Percentiles rank a stretch among this genome's conserved stretches.
phyloP scores from a whole-genome alignment of 2,113 vertebrate species.

The Lichenostomus cassidix region DNA sequence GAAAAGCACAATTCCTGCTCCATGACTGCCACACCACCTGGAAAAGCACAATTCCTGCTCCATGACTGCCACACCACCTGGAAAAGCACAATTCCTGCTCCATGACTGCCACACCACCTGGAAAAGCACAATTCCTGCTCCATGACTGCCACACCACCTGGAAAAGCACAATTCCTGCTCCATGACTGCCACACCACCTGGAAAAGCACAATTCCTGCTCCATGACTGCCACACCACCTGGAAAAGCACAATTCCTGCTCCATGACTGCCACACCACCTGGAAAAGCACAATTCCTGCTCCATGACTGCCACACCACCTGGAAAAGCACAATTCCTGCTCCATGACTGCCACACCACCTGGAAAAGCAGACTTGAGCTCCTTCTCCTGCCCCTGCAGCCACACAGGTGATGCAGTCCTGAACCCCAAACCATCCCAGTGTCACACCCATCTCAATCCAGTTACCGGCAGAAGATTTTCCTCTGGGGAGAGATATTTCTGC shows the following conservation, averaged over 20 bases:
- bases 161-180: not conserved
- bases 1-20: too few relatives aligned
- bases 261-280: not conserved
- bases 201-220: not conserved
- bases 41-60: not conserved
- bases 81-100: not conserved
- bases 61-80: not conserved
- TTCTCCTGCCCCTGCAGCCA: not conserved
- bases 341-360: not conserved
- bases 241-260: not conserved
- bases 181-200: not conserved
- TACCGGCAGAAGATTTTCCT: slow-evolving; percentile 53
- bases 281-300: not conserved
- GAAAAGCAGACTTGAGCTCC: not conserved
- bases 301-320: not conserved
- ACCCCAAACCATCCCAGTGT: too few relatives aligned
- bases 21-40: not conserved
- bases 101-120: not conserved
- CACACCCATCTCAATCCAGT: not conserved
- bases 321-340: not conserved
- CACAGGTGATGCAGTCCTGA: rapidly evolving
- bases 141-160: not conserved
- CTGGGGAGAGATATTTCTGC: slow-evolving; percentile 30
- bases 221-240: not conserved
- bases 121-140: not conserved